These are phyloP conservation scores for Pararge aegeria DNA, from an alignment of 1,140 invertebrate species.

Conservation along the genomic window DNA sequence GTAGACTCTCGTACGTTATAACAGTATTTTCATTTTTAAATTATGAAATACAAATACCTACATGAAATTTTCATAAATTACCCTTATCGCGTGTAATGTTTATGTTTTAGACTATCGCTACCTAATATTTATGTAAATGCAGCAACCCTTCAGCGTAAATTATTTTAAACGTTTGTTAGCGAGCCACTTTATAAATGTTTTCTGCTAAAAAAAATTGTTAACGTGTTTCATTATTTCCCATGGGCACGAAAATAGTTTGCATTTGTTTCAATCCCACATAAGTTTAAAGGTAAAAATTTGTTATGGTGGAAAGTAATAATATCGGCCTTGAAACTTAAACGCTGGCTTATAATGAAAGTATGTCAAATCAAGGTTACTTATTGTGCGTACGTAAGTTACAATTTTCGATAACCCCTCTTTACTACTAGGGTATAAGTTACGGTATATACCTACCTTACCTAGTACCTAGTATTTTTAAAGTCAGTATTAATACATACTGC, in stretches of 20 bases:
- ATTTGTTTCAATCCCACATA: not conserved
- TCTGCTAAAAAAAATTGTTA: constrained; percentile 13
- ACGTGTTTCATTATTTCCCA: constrained; percentile 1
- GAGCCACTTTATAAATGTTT: constrained; percentile 44
- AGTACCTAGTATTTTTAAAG: too few relatives aligned
- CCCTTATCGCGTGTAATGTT: constrained; percentile 70
- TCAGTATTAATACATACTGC: too few relatives aligned
- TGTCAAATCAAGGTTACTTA: too few relatives aligned
- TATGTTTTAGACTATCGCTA: constrained; percentile 67
- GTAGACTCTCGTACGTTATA: constrained; percentile 38
- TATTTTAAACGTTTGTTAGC: constrained; percentile 64
- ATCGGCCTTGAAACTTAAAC: too few relatives aligned
- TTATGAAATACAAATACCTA: constrained; percentile 56
- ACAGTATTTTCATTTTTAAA: constrained; percentile 51
- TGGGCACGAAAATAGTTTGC: not conserved
- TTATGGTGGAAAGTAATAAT: too few relatives aligned
- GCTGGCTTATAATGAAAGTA: too few relatives aligned
- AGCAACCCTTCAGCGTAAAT: constrained; percentile 65
- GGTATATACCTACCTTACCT: too few relatives aligned
- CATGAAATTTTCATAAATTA: constrained; percentile 66
- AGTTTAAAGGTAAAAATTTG: too few relatives aligned
- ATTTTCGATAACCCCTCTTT: too few relatives aligned
- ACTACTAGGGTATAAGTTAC: too few relatives aligned
- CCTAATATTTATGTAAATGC: constrained; percentile 69
- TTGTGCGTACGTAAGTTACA: too few relatives aligned